phyloP scores from a whole-genome alignment of 2,113 vertebrate species.

The Gymnorhina tibicen region DNA sequence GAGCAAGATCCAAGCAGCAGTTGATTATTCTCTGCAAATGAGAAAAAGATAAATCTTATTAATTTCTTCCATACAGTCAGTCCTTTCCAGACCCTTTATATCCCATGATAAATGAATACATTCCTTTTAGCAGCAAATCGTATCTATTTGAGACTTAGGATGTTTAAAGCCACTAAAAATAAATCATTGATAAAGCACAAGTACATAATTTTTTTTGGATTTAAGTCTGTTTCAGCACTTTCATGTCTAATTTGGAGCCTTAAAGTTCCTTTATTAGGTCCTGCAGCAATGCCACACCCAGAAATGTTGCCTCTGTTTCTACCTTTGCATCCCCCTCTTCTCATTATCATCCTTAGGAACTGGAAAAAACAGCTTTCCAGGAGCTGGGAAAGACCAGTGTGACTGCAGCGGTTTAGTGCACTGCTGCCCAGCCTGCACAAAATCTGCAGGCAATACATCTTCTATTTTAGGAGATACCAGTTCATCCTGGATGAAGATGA shows the following conservation, averaged over 20 bases:
- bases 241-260: neutral
- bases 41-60: neutral
- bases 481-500: neutral
- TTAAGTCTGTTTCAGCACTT: neutral
- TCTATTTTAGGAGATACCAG: neutral
- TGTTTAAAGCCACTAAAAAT: neutral
- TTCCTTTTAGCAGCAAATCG: neutral
- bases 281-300: accelerated
- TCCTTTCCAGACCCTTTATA: neutral
- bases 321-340: neutral
- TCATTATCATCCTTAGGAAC: neutral
- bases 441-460: neutral
- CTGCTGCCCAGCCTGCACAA: neutral
- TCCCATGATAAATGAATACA: neutral
- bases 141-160: neutral
- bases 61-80: neutral
- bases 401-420: neutral
- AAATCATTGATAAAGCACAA: neutral
- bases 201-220: neutral
- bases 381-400: neutral
- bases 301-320: neutral
- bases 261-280: neutral
- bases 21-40: neutral
- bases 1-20: neutral
- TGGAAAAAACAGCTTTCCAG: neutral